A percentile compares a stretch with the other conserved stretches of the same genome.
Conservation (phyloP, 2,113 vertebrate species). For the Poeciliopsis retropinna region DNA sequence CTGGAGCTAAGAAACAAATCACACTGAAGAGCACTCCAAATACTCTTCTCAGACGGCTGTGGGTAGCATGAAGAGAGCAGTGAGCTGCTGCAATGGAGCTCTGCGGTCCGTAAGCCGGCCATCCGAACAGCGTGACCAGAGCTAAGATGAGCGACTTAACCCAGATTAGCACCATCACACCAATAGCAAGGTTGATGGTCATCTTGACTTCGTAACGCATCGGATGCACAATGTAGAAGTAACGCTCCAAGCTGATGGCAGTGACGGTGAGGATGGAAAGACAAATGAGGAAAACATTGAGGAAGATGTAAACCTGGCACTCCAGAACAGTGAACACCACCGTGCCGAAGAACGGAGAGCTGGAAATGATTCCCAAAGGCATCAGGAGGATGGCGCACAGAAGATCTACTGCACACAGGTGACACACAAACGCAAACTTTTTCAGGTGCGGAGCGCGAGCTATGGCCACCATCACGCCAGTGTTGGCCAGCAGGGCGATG, state of each 20-base stretch:
- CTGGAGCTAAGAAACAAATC: conserved; percentile 86
- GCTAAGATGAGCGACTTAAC: conserved; percentile 83
- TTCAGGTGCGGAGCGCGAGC: conserved; percentile 86
- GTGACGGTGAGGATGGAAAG: conserved; percentile 91
- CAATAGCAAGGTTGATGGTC: conserved; percentile 84
- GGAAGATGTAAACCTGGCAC: conserved; percentile 88
- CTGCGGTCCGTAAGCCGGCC: conserved; percentile 80
- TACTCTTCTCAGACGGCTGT: conserved; percentile 81
- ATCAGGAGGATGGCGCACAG: conserved; percentile 92
- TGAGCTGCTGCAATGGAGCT: conserved; percentile 84
- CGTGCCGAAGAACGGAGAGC: conserved; percentile 86
- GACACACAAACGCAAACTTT: conserved; percentile 89
- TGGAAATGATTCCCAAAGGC: conserved; percentile 90
- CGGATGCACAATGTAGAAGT: conserved; percentile 92
- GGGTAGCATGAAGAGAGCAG: conserved; percentile 86
- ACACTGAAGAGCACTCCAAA: conserved; percentile 88
- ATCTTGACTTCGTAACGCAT: conserved; percentile 91
- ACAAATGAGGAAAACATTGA: conserved; percentile 90
- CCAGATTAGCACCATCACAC: conserved; percentile 86
- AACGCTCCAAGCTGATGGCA: conserved; percentile 90
- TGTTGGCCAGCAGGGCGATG: conserved; percentile 87
- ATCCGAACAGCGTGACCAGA: conserved; percentile 82
- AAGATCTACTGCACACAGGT: conserved; percentile 91
- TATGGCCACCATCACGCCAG: conserved; percentile 86
- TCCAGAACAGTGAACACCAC: conserved; percentile 86